A percentile compares a stretch with the other conserved stretches of the same genome.
Conservation (phyloP, 2,797 vertebrate species). For the Darevskia nairensis region DNA sequence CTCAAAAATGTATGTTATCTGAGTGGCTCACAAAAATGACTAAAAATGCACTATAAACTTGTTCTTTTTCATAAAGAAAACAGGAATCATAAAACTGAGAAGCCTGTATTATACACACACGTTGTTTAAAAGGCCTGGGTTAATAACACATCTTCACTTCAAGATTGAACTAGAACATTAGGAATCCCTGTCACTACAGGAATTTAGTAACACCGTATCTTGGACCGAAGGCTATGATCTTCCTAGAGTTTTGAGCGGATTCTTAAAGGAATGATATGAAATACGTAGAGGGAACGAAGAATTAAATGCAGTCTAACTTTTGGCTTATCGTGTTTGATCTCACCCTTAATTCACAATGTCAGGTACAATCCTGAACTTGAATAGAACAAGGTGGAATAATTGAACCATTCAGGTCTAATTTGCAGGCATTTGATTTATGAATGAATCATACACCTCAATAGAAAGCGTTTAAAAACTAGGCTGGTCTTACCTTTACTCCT, state of each 20-base stretch:
- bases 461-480: not conserved
- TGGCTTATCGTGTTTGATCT: not conserved
- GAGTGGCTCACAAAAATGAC: no score
- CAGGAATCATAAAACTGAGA: no score
- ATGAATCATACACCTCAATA: not conserved
- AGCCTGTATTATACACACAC: not conserved
- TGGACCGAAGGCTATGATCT: not conserved
- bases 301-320: not conserved
- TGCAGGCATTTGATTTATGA: not conserved
- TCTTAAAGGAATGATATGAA: not conserved
- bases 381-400: not conserved
- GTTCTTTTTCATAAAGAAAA: no score
- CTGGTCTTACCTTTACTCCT: slow-evolving; percentile 85
- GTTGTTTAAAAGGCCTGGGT: no score
- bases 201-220: not conserved
- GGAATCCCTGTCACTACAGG: not conserved
- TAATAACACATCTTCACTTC: not conserved
- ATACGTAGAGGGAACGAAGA: not conserved
- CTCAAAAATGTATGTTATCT: not conserved
- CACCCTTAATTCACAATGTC: not conserved
- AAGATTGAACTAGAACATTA: not conserved
- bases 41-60: no score
- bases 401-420: not conserved
- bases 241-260: not conserved
- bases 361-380: not conserved